A percentile compares a stretch with the other conserved stretches of the same genome.
phyloP scores from a whole-genome alignment of 2,113 vertebrate genomes.

The Campylomormyrus numenius region DNA sequence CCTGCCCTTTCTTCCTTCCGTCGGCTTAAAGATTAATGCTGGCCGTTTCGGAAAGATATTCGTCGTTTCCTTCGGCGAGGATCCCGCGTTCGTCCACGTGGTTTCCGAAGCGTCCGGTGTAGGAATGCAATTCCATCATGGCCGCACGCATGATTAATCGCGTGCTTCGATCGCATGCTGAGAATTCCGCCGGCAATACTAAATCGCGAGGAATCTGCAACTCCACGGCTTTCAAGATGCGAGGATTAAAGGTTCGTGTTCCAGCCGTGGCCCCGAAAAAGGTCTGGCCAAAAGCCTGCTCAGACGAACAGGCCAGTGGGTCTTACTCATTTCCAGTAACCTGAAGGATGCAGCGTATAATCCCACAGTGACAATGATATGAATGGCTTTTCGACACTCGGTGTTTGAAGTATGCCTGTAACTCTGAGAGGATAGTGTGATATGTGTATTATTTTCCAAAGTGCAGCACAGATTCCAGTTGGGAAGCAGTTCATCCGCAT shows the following conservation, averaged over 20 bases:
- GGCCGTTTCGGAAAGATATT: background rate
- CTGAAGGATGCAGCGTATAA: background rate
- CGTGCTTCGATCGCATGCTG: conserved; percentile 39
- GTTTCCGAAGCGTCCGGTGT: background rate
- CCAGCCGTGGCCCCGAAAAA: conserved; percentile 25
- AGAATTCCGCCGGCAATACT: conserved; percentile 59
- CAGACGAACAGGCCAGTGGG: background rate
- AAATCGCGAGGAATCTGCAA: conserved; percentile 67
- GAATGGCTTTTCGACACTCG: background rate
- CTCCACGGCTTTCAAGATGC: conserved; percentile 57
- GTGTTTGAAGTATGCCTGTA: background rate
- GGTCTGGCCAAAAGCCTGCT: background rate
- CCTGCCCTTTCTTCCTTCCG: background rate
- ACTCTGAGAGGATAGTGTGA: background rate
- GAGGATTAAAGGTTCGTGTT: conserved; percentile 64
- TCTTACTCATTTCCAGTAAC: background rate
- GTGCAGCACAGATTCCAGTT: background rate
- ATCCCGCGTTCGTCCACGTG: background rate
- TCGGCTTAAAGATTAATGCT: background rate
- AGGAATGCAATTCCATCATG: background rate
- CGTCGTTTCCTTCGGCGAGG: background rate
- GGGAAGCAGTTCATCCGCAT: background rate
- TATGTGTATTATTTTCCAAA: background rate
- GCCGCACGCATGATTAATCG: background rate
- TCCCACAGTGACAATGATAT: background rate